A percentile compares a stretch with the other conserved stretches of the same genome.
Evolutionary conservation across 2,113 vertebrate genomes (phyloP).

Genomic region (Asarcornis scutulata): DNA sequence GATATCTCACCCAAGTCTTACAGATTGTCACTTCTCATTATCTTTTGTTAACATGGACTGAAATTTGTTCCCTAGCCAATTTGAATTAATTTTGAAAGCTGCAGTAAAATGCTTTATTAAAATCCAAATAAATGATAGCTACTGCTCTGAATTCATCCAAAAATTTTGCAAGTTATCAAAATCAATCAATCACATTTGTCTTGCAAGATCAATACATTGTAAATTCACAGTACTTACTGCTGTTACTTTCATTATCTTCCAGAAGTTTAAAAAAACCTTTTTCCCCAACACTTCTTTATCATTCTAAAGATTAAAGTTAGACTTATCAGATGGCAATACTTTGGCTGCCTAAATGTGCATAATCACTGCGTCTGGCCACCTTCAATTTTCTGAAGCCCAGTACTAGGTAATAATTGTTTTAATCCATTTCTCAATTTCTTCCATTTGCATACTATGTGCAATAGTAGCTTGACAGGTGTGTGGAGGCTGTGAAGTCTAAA

Average conservation of each 20-base stretch:
- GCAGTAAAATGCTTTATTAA: neutral
- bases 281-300: neutral
- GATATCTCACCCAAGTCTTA: neutral
- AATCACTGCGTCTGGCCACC: neutral
- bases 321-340: neutral
- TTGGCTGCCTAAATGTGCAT: neutral
- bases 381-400: neutral
- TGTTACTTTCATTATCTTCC: neutral
- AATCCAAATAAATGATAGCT: neutral
- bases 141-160: neutral
- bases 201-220: neutral
- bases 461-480: neutral
- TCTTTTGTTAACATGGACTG: neutral
- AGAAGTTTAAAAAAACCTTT: neutral
- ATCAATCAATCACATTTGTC: neutral
- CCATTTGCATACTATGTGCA: neutral
- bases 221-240: neutral
- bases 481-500: neutral
- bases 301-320: neutral
- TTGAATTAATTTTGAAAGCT: conserved; percentile 20
- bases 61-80: neutral
- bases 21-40: neutral
- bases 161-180: neutral
- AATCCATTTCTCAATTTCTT: neutral
- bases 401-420: neutral